Conservation (phyloP, 2,797 vertebrate species). For the Melanogrammus aeglefinus region DNA sequence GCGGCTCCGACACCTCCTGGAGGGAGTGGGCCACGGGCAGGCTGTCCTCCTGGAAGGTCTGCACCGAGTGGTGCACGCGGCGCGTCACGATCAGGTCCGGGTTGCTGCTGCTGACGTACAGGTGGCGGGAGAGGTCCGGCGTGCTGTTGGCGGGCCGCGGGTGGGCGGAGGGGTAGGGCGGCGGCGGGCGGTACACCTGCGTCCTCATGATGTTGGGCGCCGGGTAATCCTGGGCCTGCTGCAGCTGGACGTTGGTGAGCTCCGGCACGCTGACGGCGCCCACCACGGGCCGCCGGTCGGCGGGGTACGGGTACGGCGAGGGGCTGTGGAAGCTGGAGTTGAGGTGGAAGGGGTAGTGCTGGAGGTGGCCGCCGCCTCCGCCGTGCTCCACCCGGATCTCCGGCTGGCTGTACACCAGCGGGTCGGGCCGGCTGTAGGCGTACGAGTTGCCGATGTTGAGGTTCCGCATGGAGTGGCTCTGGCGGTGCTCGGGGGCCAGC, state of each 20-base stretch:
- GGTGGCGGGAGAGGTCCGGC: conserved; percentile 91
- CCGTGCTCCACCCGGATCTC: conserved; percentile 90
- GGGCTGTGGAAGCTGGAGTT: conserved; percentile 94
- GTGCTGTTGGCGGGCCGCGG: conserved; percentile 96
- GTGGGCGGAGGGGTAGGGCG: conserved; percentile 83
- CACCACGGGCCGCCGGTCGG: conserved; percentile 86
- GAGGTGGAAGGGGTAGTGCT: conserved; percentile 84
- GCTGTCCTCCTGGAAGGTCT: conserved; percentile 98
- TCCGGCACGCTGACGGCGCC: conserved; percentile 96
- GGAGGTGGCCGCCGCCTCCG: conserved; percentile 56
- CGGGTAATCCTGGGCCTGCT: conserved; percentile 92
- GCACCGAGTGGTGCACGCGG: conserved; percentile 95
- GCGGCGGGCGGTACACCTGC: conserved; percentile 92
- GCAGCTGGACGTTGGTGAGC: conserved; percentile 93
- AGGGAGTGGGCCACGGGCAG: conserved; percentile 94
- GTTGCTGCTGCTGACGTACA: conserved; percentile 94
- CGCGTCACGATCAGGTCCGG: conserved; percentile 94
- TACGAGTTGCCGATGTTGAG: conserved; percentile 92
- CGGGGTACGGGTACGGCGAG: conserved; percentile 84
- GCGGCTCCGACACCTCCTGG: conserved; percentile 93
- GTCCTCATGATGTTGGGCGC: conserved; percentile 93
- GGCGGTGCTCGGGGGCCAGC: conserved; percentile 79
- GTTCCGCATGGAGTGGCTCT: conserved; percentile 95
- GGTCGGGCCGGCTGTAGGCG: conserved; percentile 91
- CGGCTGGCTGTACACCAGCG: conserved; percentile 96